Percentiles rank a stretch among this genome's conserved stretches.
These are phyloP conservation scores for Apoda limacodes DNA, from an alignment of 2,888 invertebrate genomes.

Conservation along the genomic window DNA sequence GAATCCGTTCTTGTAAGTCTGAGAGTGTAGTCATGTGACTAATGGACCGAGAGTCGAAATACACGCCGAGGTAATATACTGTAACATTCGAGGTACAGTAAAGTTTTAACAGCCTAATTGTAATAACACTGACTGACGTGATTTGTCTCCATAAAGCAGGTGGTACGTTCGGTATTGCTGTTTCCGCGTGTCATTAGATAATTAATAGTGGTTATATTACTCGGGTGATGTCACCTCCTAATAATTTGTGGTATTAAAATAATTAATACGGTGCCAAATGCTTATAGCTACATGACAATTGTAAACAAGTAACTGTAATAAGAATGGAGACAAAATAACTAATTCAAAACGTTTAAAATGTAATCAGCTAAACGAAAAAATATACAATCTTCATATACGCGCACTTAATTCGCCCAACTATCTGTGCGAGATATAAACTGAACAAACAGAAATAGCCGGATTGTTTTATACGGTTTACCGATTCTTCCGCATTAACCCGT, in stretches of 20 bases:
- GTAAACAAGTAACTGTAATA: too few relatives aligned
- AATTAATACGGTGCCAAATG: too few relatives aligned
- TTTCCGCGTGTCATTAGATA: conserved; percentile 34
- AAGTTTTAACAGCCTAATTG: conserved; percentile 25
- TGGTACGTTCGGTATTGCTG: conserved; percentile 28
- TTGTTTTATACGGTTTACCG: conserved; percentile 52
- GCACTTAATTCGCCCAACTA: too few relatives aligned
- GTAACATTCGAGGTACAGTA: conserved; percentile 14
- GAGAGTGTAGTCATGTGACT: conserved; percentile 66
- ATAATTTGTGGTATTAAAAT: too few relatives aligned
- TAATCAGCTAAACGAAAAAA: too few relatives aligned
- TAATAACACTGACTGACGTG: conserved; percentile 30
- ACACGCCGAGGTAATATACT: too few relatives aligned
- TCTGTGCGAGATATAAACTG: too few relatives aligned
- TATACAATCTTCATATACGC: too few relatives aligned
- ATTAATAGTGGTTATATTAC: conserved; percentile 41
- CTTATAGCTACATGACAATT: too few relatives aligned
- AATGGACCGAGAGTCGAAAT: conserved; percentile 46
- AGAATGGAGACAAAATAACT: too few relatives aligned
- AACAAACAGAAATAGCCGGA: conserved; percentile 47
- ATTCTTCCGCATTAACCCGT: conserved; percentile 50
- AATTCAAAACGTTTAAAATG: too few relatives aligned
- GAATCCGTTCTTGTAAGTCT: conserved; percentile 67
- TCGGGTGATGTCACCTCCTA: conserved; percentile 44
- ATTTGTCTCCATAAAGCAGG: conserved; percentile 28